Percentiles rank a stretch among this genome's conserved stretches.
phyloP scores from a whole-genome alignment of 2,113 vertebrate genomes.

The Epinephelus lanceolatus region DNA sequence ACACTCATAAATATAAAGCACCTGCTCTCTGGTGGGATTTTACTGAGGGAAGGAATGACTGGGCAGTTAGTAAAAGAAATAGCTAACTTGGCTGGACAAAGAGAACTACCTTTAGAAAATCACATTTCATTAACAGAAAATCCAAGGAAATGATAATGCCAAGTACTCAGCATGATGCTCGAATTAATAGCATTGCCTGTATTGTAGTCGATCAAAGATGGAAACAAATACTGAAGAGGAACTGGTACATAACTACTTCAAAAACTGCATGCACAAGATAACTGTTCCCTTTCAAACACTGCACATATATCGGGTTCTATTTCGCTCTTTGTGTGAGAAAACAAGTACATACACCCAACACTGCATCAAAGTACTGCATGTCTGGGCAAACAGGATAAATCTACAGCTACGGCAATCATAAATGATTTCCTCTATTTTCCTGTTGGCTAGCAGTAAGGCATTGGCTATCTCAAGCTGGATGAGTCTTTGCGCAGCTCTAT shows the following conservation, averaged over 20 bases:
- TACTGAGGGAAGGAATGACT: neutral
- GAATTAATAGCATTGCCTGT: too few species aligned
- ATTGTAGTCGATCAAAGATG: too few species aligned
- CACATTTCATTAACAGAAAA: neutral
- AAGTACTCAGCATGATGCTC: neutral
- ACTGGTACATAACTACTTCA: too few species aligned
- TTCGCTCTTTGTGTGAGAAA: neutral
- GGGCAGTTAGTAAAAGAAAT: neutral
- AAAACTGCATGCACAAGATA: neutral
- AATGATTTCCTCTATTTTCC: neutral
- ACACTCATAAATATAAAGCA: neutral
- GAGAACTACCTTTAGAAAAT: neutral
- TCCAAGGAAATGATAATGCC: neutral
- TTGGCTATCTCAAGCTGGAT: neutral
- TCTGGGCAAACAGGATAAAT: neutral
- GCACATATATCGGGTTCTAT: neutral
- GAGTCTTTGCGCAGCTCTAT: neutral
- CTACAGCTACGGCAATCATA: neutral
- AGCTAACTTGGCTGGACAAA: neutral
- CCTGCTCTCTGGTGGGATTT: conserved; percentile 1
- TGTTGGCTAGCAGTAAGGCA: neutral
- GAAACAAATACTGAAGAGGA: too few species aligned
- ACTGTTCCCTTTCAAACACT: neutral
- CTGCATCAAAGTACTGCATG: neutral
- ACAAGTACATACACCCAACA: neutral